Evolutionary conservation across 1,140 invertebrate species (phyloP), one percentile per base, ranked within the genome.

Genomic region (Frieseomelitta varia): DNA sequence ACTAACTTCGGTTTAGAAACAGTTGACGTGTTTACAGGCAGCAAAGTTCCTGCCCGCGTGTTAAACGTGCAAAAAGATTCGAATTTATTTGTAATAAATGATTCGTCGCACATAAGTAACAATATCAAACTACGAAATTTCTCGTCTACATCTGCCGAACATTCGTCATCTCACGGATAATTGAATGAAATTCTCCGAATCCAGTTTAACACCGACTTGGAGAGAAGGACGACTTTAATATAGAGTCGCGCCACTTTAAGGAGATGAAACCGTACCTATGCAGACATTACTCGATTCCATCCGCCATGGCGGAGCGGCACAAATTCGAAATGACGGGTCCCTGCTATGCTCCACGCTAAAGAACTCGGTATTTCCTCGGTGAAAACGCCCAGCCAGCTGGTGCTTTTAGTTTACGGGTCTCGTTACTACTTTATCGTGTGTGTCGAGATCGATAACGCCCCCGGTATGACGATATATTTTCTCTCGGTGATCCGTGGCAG

Each of bases 351-450:
- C 81, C 47, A 67, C 21, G 51, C 79, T n/a, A n/a, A 88, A 80
- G 79, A 88, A 83, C 83, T 86, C 63, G 74, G 72, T 69, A 27
- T 85, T 79, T 69, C 53, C 63, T 55, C 84, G 30, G 30, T 76
- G 47, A 83, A n/a, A 78, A 75, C 63, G 65, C 27, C 71, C 53
- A 81, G n/a, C 27, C 74, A 63, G 85, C 8, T 81, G 56, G 82
- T 85, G 79, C 85, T 89, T 89, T 89, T 85, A 85, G 88, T 89
- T 89, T 89, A 87, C 82, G 88, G 81, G 76, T 56, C 85, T 87
- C 88, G 88, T 90, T 90, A 87, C 88, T 89, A 87, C 68, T 90
- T 90, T 90, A 90, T 90, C 85, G 88, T 69, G 78, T 87, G 81
- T 89, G 85, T 82, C 88, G 85, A 89, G 81, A 90, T 90, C 88